Base-by-base conservation (phyloP, 2,113 vertebrate genomes). In the Gadus macrocephalus region DNA sequence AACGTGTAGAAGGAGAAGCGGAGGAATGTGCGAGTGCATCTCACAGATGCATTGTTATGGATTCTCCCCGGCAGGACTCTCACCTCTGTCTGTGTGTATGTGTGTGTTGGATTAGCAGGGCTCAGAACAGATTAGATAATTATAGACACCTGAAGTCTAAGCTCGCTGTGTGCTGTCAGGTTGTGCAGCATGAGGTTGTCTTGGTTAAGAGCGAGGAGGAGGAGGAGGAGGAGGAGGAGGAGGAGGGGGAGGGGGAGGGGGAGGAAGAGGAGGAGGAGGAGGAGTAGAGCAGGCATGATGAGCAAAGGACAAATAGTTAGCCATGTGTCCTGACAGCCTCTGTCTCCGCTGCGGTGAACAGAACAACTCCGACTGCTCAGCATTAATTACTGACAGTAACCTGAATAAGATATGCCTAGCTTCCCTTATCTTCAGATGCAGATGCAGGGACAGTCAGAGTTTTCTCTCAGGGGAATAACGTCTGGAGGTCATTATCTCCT, bases 61-160 rank as follows among this genome's bases (percentile, higher is more conserved):
- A 49, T 49, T 14, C 8, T 49, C 8, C 8, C 12, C 42, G 42
- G 42, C 5, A 12, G 42, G 42, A 14, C 9, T 12, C 42, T 49
- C 42, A 49, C 42, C 42, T 49, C 42, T 49, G 42, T 49, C 9
- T 49, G 42, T 65, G 59, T 79, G 71, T 85, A 70, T 79, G 78
- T 88, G 83, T 81, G 79, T 81, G 70, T 79, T 82, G 83, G 90
- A 91, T 92, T 92, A 91, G 86, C 64, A 71, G 67, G 81, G 89
- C 88, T 92, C 81, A 90, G 85, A 74, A 87, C 87, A 91, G 91
- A 90, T 92, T 89, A 92, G 89, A 73, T 92, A 91, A 91, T 91
- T 91, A 91, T 91, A 91, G 91, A 87, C 82, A 86, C 86, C 77
- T 86, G 85, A 88, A 82, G 86, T 88, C 87, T 90, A 88, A 89